Conservation (phyloP, 2,888 invertebrate genomes). For the Amiota minor region DNA sequence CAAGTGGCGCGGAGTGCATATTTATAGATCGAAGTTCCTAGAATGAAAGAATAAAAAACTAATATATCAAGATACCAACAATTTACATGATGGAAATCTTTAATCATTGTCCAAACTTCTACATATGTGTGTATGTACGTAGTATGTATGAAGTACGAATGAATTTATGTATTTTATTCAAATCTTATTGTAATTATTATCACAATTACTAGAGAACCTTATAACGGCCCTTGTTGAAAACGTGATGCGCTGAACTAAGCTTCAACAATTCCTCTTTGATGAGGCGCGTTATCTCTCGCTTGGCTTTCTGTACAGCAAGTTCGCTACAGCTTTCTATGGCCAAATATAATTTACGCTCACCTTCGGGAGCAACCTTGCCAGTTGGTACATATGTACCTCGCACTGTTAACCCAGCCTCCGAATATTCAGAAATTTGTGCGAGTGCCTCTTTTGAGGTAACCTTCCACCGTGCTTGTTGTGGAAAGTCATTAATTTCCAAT, state of each 20-base stretch:
- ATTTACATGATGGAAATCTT: too few species aligned
- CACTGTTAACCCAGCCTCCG: slow-evolving; percentile 98
- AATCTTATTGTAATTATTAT: background rate
- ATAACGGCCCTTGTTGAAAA: slow-evolving; percentile 92
- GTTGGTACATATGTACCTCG: slow-evolving; percentile 95
- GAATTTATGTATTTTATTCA: too few species aligned
- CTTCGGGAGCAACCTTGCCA: slow-evolving; percentile 91
- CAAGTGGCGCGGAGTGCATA: too few species aligned
- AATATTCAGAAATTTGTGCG: slow-evolving; percentile 98
- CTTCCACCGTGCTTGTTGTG: slow-evolving; percentile 98
- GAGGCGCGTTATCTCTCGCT: slow-evolving; percentile 96
- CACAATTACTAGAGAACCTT: slow-evolving; percentile 84
- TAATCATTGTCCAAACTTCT: too few species aligned
- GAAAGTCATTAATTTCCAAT: slow-evolving; percentile 99
- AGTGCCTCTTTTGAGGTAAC: slow-evolving; percentile 99
- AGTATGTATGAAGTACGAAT: too few species aligned
- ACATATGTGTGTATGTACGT: too few species aligned
- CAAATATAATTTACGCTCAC: slow-evolving; percentile 95
- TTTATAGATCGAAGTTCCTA: too few species aligned
- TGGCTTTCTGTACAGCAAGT: slow-evolving; percentile 94
- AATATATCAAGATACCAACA: too few species aligned
- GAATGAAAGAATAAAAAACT: too few species aligned
- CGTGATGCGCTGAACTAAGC: slow-evolving; percentile 88
- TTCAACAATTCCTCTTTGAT: slow-evolving; percentile 98
- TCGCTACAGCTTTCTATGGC: slow-evolving; percentile 99